Evolutionary conservation across 2,888 invertebrate genomes (phyloP).

Genomic region (Tubiluchus corallicola): DNA sequence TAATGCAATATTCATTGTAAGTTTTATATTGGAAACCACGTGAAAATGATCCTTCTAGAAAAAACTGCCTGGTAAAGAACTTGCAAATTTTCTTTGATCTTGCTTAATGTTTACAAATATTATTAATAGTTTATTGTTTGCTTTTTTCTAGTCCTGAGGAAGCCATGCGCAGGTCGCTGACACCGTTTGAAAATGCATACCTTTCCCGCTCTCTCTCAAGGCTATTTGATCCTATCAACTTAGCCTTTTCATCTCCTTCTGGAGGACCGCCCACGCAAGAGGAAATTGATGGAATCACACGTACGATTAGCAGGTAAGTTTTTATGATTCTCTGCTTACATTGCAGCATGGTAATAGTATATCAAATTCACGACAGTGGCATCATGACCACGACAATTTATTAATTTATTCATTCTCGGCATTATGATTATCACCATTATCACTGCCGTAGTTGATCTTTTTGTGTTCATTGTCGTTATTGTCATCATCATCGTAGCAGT

Average conservation of each 20-base stretch:
- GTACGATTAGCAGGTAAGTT: slow-evolving; percentile 27
- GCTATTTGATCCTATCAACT: slow-evolving; percentile 61
- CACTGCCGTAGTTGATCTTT: no score
- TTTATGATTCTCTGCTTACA: slow-evolving; percentile 10
- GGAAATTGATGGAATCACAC: slow-evolving; percentile 45
- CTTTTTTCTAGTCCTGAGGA: slow-evolving; percentile 28
- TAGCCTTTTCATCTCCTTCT: slow-evolving; percentile 48
- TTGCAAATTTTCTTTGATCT: slow-evolving; percentile 6
- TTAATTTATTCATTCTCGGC: no score
- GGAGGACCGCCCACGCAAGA: slow-evolving; percentile 49
- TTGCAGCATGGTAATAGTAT: no score
- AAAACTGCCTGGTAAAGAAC: no score
- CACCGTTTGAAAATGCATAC: slow-evolving; percentile 64
- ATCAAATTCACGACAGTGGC: no score
- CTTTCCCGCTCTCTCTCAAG: slow-evolving; percentile 60
- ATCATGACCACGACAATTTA: no score
- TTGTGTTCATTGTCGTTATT: no score
- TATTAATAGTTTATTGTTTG: slow-evolving; percentile 2
- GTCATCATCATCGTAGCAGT: no score
- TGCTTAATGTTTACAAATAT: slow-evolving; percentile 9
- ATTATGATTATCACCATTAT: no score
- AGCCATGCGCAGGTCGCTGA: slow-evolving; percentile 30
- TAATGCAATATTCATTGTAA: no score
- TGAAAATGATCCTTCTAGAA: no score
- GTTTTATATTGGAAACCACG: no score